Evolutionary conservation across 2,888 invertebrate species (phyloP).

Genomic region (Latrodectus hesperus): DNA sequence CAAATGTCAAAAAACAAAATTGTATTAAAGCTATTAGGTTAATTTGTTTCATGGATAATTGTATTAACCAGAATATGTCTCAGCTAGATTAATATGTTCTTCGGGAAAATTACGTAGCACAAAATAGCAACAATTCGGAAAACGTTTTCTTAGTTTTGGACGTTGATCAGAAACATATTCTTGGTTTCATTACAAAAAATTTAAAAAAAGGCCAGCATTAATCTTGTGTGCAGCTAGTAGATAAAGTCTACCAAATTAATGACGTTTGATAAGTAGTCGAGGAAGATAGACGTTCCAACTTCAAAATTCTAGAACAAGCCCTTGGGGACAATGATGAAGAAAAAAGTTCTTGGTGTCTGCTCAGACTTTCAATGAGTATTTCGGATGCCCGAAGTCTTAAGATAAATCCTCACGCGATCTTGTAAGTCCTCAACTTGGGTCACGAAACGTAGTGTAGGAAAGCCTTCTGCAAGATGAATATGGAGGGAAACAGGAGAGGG

Average conservation of each 20-base stretch:
- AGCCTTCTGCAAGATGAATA: background rate
- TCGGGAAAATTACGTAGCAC: too few relatives aligned
- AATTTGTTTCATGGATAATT: too few relatives aligned
- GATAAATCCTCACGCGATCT: slow-evolving; percentile 7
- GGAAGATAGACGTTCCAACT: slow-evolving; percentile 11
- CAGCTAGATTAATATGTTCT: too few relatives aligned
- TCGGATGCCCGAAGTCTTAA: background rate
- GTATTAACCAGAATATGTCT: too few relatives aligned
- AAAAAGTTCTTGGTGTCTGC: background rate
- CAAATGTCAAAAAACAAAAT: too few relatives aligned
- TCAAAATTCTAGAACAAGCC: background rate
- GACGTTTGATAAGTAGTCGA: slow-evolving; percentile 31
- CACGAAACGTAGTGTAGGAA: slow-evolving; percentile 6
- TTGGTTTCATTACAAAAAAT: background rate
- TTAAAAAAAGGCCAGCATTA: background rate
- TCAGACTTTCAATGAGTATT: slow-evolving; percentile 18
- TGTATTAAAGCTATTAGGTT: too few relatives aligned
- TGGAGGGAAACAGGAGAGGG: background rate
- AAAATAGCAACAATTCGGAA: too few relatives aligned
- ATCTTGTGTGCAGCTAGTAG: background rate
- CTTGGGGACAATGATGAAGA: background rate
- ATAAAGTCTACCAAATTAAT: slow-evolving; percentile 27
- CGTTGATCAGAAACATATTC: too few relatives aligned
- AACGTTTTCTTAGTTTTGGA: too few relatives aligned
- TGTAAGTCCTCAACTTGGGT: background rate